These are phyloP conservation scores for Bellardia bayeri DNA, from an alignment of 2,888 invertebrate species.

Conservation along the genomic window DNA sequence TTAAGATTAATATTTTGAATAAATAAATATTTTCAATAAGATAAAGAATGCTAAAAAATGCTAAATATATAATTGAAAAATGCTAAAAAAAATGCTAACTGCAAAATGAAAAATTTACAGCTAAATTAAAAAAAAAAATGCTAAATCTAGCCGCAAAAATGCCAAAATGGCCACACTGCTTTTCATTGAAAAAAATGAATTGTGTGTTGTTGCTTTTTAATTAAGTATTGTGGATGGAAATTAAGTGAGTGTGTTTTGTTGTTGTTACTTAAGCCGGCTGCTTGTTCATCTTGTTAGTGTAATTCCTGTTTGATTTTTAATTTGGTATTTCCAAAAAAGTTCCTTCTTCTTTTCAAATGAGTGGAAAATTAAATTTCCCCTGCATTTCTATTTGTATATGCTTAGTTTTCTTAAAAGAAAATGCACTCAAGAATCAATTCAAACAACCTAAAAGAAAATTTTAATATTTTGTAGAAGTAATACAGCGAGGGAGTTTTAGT, in stretches of 20 bases:
- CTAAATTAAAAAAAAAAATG: too few relatives aligned
- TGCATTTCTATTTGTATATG: background rate
- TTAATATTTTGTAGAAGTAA: background rate
- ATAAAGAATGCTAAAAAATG: too few relatives aligned
- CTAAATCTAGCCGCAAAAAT: too few relatives aligned
- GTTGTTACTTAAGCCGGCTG: conserved; percentile 58
- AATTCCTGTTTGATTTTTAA: conserved; percentile 31
- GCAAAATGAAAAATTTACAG: too few relatives aligned
- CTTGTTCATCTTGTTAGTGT: conserved; percentile 13
- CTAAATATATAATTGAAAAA: too few relatives aligned
- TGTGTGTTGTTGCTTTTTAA: conserved; percentile 30
- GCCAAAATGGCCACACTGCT: too few relatives aligned
- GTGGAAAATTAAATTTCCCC: conserved; percentile 37
- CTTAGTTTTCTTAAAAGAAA: background rate
- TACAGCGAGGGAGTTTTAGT: background rate
- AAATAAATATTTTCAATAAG: too few relatives aligned
- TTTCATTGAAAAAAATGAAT: conserved; percentile 61
- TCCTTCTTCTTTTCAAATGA: conserved; percentile 3
- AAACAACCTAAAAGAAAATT: background rate
- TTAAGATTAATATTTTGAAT: too few relatives aligned
- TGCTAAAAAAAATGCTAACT: too few relatives aligned
- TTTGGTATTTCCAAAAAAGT: conserved; percentile 24
- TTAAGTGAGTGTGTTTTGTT: conserved; percentile 16
- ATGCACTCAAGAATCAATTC: background rate
- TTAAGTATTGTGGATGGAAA: conserved; percentile 63